phyloP scores from a whole-genome alignment of 2,888 invertebrate species.

The Choreutis nemorana region DNA sequence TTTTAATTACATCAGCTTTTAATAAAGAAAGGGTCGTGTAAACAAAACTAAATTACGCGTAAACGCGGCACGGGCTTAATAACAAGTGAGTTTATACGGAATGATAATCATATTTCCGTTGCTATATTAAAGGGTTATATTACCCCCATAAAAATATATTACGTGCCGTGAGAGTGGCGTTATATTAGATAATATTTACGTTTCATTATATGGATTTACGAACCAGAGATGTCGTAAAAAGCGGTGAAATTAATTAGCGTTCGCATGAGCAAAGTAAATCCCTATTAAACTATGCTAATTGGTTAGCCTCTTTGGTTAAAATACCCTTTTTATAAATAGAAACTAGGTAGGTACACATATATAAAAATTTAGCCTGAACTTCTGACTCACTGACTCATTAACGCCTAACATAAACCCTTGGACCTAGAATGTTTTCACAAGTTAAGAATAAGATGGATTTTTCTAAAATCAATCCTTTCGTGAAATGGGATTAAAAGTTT shows the following conservation, averaged over 20 bases:
- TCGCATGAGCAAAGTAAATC: too few species aligned
- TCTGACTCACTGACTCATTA: too few species aligned
- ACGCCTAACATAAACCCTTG: too few species aligned
- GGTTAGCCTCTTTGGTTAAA: too few species aligned
- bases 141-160: conserved; percentile 49
- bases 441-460: too few species aligned
- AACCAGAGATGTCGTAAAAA: conserved; percentile 16
- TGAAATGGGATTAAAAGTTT: too few species aligned
- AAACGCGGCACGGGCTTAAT: conserved; percentile 24
- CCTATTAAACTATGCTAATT: too few species aligned
- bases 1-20: conserved; percentile 31
- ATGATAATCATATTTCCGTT: conserved; percentile 47
- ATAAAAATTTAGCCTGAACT: too few species aligned
- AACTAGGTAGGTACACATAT: too few species aligned
- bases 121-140: conserved; percentile 46
- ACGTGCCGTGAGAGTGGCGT: conserved; percentile 24
- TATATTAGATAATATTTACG: conserved; percentile 51
- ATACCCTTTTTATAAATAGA: too few species aligned
- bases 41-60: conserved; percentile 37
- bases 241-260: conserved; percentile 24
- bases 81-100: conserved; percentile 36
- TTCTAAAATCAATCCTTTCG: too few species aligned
- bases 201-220: conserved; percentile 38
- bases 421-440: too few species aligned
- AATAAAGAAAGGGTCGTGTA: conserved; percentile 28